A percentile compares a stretch with the other conserved stretches of the same genome.
These are phyloP conservation scores for Actias luna DNA, from an alignment of 2,888 invertebrate species.

Conservation along the genomic window DNA sequence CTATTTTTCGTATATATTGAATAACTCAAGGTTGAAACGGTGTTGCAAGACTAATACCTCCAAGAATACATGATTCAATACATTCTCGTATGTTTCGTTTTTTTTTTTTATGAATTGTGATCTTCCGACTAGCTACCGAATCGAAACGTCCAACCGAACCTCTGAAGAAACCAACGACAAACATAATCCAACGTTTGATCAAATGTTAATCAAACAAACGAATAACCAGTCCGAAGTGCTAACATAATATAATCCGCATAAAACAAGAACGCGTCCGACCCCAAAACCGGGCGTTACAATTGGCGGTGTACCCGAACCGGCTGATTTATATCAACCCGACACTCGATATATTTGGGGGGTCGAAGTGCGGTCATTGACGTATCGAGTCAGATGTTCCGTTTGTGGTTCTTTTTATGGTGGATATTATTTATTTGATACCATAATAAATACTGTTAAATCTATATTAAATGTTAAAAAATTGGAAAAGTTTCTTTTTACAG, in stretches of 20 bases:
- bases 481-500: too few species aligned
- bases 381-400: constrained; percentile 1
- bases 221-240: not conserved
- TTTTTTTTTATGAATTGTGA: too few species aligned
- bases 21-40: too few species aligned
- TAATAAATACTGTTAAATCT: not conserved
- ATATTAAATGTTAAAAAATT: too few species aligned
- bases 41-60: too few species aligned
- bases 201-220: not conserved
- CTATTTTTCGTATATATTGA: too few species aligned
- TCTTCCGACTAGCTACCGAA: too few species aligned
- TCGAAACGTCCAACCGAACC: not conserved
- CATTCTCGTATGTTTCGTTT: too few species aligned
- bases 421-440: not conserved
- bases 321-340: constrained; percentile 29
- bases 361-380: constrained; percentile 6
- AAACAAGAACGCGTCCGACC: not conserved
- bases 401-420: not conserved
- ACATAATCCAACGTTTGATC: not conserved
- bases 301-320: constrained; percentile 10
- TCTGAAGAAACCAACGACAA: not conserved
- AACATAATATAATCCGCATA: constrained; percentile 7
- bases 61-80: too few species aligned
- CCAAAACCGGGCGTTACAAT: not conserved
- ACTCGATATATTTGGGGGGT: constrained; percentile 33